These are phyloP conservation scores for Garrulus glandarius DNA, from an alignment of 2,797 vertebrate genomes.

Conservation along the genomic window DNA sequence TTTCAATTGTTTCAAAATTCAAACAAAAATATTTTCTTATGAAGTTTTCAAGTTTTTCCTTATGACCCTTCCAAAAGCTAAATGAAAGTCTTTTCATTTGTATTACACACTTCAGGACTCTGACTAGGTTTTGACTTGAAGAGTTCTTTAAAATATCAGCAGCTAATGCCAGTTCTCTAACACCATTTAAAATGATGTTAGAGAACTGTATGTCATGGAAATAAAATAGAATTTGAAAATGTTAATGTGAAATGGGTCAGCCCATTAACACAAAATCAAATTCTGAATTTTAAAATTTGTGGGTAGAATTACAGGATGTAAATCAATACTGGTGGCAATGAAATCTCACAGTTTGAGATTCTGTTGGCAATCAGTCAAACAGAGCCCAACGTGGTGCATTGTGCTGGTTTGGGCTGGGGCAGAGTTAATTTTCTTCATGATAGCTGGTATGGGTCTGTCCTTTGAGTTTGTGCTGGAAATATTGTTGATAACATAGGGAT, in stretches of 20 bases:
- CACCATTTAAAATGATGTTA: neutral
- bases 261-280: neutral
- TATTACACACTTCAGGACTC: neutral
- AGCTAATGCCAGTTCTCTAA: neutral
- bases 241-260: neutral
- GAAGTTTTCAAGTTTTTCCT: neutral
- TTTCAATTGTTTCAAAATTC: neutral
- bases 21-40: rapidly evolving
- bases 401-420: neutral
- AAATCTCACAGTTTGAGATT: neutral
- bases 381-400: neutral
- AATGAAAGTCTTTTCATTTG: neutral
- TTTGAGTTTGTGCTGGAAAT: neutral
- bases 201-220: neutral
- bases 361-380: neutral
- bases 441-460: neutral
- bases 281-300: neutral
- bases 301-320: neutral
- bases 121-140: neutral
- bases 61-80: neutral
- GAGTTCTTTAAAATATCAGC: neutral
- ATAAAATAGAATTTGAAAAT: neutral
- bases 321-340: rapidly evolving
- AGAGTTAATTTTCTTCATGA: neutral
- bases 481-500: neutral